Conservation (phyloP, 2,888 invertebrate genomes). For the Rhodophaea formosa region DNA sequence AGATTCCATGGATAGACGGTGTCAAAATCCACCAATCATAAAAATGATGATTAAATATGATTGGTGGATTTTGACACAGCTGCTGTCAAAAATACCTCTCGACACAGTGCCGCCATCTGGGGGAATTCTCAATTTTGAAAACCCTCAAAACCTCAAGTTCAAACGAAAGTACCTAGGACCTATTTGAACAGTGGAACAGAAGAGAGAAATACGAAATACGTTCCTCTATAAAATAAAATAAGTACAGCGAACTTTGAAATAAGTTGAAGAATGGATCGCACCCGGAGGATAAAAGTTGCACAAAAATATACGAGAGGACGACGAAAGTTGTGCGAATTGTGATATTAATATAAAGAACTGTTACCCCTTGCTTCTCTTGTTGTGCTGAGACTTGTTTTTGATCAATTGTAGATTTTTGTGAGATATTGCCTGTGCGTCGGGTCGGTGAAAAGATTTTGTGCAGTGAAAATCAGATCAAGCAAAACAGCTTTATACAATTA, state of each 20-base stretch:
- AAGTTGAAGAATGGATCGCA: constrained; percentile 18
- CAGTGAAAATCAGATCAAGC: too few species aligned
- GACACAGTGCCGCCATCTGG: too few species aligned
- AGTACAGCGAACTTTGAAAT: constrained; percentile 14
- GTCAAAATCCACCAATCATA: too few species aligned
- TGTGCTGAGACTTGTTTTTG: neutral
- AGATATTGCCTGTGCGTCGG: neutral
- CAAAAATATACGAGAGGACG: constrained; percentile 14
- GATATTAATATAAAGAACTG: constrained; percentile 14
- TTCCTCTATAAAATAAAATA: constrained; percentile 15
- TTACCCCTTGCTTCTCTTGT: constrained; percentile 3
- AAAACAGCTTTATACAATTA: too few species aligned
- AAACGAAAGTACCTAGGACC: neutral
- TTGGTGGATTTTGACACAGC: too few species aligned
- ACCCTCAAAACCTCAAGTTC: neutral
- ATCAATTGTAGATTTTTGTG: neutral
- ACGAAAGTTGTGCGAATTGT: constrained; percentile 6
- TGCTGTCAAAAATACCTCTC: too few species aligned
- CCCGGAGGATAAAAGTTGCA: constrained; percentile 15
- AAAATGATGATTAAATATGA: too few species aligned
- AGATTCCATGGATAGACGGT: too few species aligned
- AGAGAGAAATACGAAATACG: constrained; percentile 1
- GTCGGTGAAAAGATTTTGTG: too few species aligned
- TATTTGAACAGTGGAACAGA: neutral
- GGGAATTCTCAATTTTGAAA: too few species aligned